Base-by-base conservation (phyloP, 2,113 vertebrate genomes). In the Ivindomyrus marchei region DNA sequence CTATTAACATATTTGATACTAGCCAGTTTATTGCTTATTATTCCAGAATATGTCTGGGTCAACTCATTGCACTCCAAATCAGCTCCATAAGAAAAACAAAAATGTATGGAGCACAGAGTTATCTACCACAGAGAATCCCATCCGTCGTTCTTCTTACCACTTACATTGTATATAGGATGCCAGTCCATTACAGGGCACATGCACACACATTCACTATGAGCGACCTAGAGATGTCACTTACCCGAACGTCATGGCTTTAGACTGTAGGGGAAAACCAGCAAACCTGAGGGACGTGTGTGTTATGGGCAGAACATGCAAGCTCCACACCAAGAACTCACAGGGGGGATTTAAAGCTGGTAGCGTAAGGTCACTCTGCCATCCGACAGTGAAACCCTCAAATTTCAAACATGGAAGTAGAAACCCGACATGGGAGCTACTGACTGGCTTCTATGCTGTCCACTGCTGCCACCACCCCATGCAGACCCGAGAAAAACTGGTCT, bases 361-460 rank as follows among this genome's bases (percentile, higher is more conserved):
- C 1, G 3, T 77, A 4, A 39, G 4, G 2, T 19, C 4, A 42
- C 36, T 77, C 15, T 39, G 9, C 77, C 19, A 45, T 17, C 77
- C 24, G 24, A 47, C 39, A 85, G 6, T 4, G 13, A 46, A 46
- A 10, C 80, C 42, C 36, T 46, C 80, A 13, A 50, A 49, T 24
- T 52, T 27, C 8, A 46, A 45, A 24, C 31, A 53, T 2, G 36
- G 87, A 56, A 62, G 15, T 3, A 24, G 24, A 31, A 31, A 17
- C 5, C 11, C 19, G 9, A 49, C 36, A 56, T 80, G 53, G 49
- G 5, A 21, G 62, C 10, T 80, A 90, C 98, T 97, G 92, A 99
- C 97, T 95, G 47, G 97, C 96, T 88, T 97, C 93, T 49, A 97
- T 93, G 0, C 95, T 98, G 91, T 98, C 98, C 77, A 99, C 91